Conservation (phyloP, 1,140 invertebrate species). For the Mactra quadrangularis region DNA sequence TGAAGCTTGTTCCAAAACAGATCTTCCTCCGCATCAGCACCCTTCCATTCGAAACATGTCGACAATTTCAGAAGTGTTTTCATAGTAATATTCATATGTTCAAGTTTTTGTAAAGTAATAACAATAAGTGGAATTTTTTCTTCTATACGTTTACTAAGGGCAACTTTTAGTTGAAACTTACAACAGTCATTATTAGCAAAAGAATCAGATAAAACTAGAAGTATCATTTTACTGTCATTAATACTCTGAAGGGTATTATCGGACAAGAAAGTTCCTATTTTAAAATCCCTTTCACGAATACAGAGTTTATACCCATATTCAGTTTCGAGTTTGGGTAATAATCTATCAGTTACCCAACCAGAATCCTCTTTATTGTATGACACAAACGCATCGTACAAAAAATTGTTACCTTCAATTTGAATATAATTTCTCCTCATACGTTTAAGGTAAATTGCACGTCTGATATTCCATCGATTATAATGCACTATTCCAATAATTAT, state of each 20-base stretch:
- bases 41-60: slow-evolving; percentile 1
- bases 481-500: no score
- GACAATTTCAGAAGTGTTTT: not conserved
- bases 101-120: not conserved
- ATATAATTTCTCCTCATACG: not conserved
- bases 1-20: no score
- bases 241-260: not conserved
- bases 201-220: not conserved
- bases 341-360: not conserved
- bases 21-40: not conserved
- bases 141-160: not conserved
- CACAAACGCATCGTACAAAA: slow-evolving; percentile 8
- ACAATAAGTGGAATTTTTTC: not conserved
- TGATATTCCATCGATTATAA: slow-evolving; percentile 24
- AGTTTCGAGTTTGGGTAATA: not conserved
- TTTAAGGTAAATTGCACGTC: not conserved
- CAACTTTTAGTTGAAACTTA: slow-evolving; percentile 10
- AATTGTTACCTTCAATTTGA: not conserved
- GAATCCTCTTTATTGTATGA: not conserved
- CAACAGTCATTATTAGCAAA: slow-evolving; percentile 1
- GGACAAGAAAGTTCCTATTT: not conserved
- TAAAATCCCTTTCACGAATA: slow-evolving; percentile 3
- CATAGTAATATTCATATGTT: not conserved
- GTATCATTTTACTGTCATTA: not conserved
- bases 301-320: no score